Base-by-base conservation (phyloP, 2,797 vertebrate species). In the Silurus aristotelis region DNA sequence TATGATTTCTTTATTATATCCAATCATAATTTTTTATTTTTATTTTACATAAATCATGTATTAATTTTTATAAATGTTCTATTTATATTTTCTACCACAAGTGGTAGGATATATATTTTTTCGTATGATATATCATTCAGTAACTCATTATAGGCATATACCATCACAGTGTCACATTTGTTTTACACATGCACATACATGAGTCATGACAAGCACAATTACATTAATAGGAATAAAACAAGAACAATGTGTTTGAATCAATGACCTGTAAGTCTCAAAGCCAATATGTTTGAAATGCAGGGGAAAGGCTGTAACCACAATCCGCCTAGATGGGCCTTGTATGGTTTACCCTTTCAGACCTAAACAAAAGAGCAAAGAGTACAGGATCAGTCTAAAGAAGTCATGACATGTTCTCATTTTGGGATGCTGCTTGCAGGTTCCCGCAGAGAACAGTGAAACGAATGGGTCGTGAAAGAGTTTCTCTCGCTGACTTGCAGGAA, bases 401-500 rank as follows among this genome's bases (percentile, higher is more conserved):
- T 82, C 72, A 68, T 61, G 75, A 86, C 75, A 72, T 73, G 81
- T 83, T 56, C 55, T 25, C 48, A 38, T 73, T 55, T 84, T 82
- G 52, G 25, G 38, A 83, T 43, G 48, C 31, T n/a, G 61, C 27
- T 76, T 77, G 1, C 25, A 75, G 60, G 60, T 73, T 84, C 46
- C 60, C 12, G 25, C 22, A 56, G 17, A 61, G 58, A 76, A 66
- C 38, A 63, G 55, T 25, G 63, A 43, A 80, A 48, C 12, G 5
- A 78, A 61, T 3, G 19, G 38, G 48, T 55, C 64, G n/a, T 78
- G 82, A 61, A 83, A 83, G 85, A 46, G 83, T 48, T 89, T 86
- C 38, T 79, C 31, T 83, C 61, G n/a, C 75, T 79, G 77, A 61
- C 66, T 80, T 71, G 79, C 84, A 87, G 89, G 87, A 88, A 87